A percentile compares a stretch with the other conserved stretches of the same genome.
Conservation (phyloP, 2,113 vertebrate species). For the Malurus elegans region DNA sequence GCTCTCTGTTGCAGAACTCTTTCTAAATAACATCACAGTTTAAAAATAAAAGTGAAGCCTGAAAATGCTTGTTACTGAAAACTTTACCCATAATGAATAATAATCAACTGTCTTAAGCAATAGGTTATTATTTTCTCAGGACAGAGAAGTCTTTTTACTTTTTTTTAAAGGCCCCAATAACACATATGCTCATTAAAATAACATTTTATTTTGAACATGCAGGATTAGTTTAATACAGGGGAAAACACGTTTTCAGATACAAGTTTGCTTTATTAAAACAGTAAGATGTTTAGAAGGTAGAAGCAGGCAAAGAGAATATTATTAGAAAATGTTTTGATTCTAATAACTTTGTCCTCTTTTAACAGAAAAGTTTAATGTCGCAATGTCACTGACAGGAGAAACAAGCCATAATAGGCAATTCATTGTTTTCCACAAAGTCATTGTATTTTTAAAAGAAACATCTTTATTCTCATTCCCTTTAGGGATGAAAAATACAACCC, state of each 20-base stretch:
- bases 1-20: background rate
- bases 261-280: background rate
- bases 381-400: background rate
- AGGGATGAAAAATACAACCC: background rate
- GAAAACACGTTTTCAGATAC: background rate
- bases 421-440: background rate
- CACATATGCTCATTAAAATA: background rate
- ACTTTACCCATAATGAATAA: background rate
- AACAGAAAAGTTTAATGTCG: background rate
- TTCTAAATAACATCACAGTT: background rate
- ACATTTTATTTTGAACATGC: background rate
- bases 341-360: background rate
- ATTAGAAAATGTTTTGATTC: background rate
- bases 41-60: background rate
- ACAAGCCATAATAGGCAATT: background rate
- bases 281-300: background rate
- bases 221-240: background rate
- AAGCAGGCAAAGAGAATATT: background rate
- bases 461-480: background rate
- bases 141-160: background rate
- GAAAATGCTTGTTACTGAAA: background rate
- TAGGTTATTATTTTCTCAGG: background rate
- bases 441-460: background rate
- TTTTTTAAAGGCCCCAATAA: background rate
- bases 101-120: background rate